Base-by-base conservation (phyloP, 2,797 vertebrate genomes). In the Coregonus sp. region DNA sequence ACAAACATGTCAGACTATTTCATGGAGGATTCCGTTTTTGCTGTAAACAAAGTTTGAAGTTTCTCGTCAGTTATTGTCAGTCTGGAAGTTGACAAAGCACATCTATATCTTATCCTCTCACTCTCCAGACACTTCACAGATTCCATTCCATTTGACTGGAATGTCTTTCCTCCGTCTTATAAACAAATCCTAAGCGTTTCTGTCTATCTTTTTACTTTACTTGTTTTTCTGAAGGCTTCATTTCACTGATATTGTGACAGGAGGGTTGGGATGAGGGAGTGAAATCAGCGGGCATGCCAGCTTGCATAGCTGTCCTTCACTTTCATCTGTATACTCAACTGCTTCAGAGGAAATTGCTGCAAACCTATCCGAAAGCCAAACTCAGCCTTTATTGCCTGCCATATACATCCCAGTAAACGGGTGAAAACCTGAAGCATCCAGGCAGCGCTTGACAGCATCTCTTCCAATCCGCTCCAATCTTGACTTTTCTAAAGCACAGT, bases 261-360 rank as follows among this genome's bases (percentile, higher is more conserved):
- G 35, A 66, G 72, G 71, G 4, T 69, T 56, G 37, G 33, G 72
- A 75, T 66, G 5, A 25, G 25, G 25, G 25, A 25, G 25, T 25
- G 25, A 50, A 70, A 69, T 52, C 35, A 47, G 16, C 20, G 20
- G 76, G 66, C 71, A 29, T 47, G 66, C 31, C 33, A 15, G 71
- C 47, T 33, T 54, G 75, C 59, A 78, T 66, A 80, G 70, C 82
- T 80, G 78, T 82, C 84, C 77, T 85, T 89, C 78, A 82, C 77
- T 85, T 88, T 87, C 77, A 88, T 88, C 85, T 86, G 61, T 74
- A 75, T 76, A 56, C 84, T 86, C 75, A 70, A 82, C 75, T 25
- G 80, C 82, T 87, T 89, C 74, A 83, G 83, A 86, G 86, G 85
- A 91, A 89, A 90, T 90, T 88, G 85, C 85, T 76, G 70, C 79